Base-by-base conservation (phyloP, 2,797 vertebrate species). In the Lophotriccus pileatus region DNA sequence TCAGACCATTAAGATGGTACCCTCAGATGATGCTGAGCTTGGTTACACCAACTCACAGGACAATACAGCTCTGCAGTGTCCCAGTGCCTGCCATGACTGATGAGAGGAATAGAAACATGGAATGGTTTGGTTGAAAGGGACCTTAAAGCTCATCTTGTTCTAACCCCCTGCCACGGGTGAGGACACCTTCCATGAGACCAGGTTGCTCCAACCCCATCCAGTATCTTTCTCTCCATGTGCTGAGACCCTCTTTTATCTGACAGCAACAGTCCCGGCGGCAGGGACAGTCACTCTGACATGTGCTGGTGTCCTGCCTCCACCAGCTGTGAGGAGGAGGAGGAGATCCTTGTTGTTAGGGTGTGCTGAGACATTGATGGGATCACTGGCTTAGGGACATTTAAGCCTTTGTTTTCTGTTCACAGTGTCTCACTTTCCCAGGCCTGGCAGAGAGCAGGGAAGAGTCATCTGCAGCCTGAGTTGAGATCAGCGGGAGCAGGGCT, bases 371-470 rank as follows among this genome's bases (percentile, higher is more conserved):
- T 68, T 7, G 2, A 23, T 30, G 68, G 87, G 76, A 91, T 91
- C 68, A 7, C 53, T 78, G 72, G 68, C 70, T 74, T 66, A 41
- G 86, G 69, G 69, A 90, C 50, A 78, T 88, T 47, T 43, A 92
- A 91, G 68, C 14, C 2, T 87, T 94, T 95, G 76, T 81, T 94
- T 95, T 93, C 79, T 27, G 3, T 63, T 82, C 77, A 22, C 56
- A 14, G 52, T 67, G 49, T 81, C 72, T 93, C 53, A 27, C 78
- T 89, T 87, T 78, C 43, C 60, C 79, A 85, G 79, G 75, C 58
- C 88, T 81, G 90, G 93, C 87, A 95, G 89, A 83, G 81, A 85
- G 64, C 75, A 70, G 91, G 77, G 86, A 66, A 85, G 78, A 77
- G 74, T 72, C 76, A 72, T 50, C 79, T 80, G 62, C 87, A 28